Evolutionary conservation across 2,113 vertebrate genomes (phyloP).

Genomic region (Oryzias melastigma): DNA sequence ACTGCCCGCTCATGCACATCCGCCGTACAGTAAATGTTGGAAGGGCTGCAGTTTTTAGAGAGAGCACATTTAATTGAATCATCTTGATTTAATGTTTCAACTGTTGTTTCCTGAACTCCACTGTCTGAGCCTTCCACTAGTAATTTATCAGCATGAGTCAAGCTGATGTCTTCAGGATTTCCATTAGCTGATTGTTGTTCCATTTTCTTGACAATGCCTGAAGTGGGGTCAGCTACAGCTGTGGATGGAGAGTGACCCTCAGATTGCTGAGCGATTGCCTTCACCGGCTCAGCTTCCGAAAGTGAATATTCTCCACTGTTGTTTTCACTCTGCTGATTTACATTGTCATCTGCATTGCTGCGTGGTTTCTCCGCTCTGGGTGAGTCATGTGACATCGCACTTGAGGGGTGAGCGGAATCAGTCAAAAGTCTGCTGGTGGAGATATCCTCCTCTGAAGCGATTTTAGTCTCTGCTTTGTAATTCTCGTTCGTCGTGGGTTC

Average conservation of each 20-base stretch:
- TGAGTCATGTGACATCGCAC: slow-evolving; percentile 39
- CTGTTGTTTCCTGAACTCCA: slow-evolving; percentile 21
- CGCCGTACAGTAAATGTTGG: slow-evolving; percentile 22
- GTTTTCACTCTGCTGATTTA: slow-evolving; percentile 33
- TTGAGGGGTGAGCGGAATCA: slow-evolving; percentile 37
- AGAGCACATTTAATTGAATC: slow-evolving; percentile 19
- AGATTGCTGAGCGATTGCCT: slow-evolving; percentile 39
- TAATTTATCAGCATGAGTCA: slow-evolving; percentile 25
- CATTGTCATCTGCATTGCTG: slow-evolving; percentile 25
- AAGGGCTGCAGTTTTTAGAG: slow-evolving; percentile 13
- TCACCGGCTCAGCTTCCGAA: slow-evolving; percentile 31
- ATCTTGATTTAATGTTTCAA: slow-evolving; percentile 22
- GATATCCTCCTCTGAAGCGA: slow-evolving; percentile 39
- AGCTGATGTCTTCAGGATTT: slow-evolving; percentile 7
- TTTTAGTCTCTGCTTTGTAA: slow-evolving; percentile 39
- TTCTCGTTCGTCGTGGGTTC: slow-evolving; percentile 50
- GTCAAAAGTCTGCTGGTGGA: slow-evolving; percentile 37
- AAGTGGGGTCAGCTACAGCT: background rate
- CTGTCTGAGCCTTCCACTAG: slow-evolving; percentile 14
- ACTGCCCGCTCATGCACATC: slow-evolving; percentile 47
- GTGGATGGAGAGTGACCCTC: slow-evolving; percentile 36
- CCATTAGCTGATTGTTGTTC: slow-evolving; percentile 20
- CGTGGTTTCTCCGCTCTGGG: slow-evolving; percentile 43
- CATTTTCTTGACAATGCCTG: slow-evolving; percentile 33
- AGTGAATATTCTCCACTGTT: slow-evolving; percentile 20